Conservation (phyloP, 2,113 vertebrate species). For the Columba janthina region DNA sequence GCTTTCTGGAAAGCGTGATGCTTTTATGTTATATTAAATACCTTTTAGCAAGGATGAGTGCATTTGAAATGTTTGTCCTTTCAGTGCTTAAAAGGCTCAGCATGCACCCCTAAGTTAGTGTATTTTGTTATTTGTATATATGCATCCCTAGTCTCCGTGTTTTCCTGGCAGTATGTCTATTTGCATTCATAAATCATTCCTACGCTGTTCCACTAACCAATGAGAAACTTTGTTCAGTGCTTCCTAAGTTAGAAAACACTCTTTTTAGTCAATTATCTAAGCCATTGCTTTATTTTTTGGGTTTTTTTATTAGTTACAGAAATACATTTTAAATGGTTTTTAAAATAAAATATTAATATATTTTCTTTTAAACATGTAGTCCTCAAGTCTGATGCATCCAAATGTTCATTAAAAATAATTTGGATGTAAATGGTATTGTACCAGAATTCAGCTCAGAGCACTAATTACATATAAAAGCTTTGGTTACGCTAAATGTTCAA, state of each 20-base stretch:
- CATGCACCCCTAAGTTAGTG: neutral
- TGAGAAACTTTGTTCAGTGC: neutral
- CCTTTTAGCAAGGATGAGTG: constrained; percentile 1
- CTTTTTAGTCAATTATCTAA: constrained; percentile 12
- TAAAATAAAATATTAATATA: constrained; percentile 65
- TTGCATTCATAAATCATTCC: neutral
- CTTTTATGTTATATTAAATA: neutral
- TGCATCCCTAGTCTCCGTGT: neutral
- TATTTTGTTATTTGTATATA: neutral
- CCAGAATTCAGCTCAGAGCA: constrained; percentile 26
- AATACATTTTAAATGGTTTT: constrained; percentile 24
- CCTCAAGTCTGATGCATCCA: constrained; percentile 20
- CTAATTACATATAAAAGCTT: constrained; percentile 63
- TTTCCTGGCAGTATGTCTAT: neutral
- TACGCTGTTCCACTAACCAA: neutral
- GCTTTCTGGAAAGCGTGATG: constrained; percentile 12
- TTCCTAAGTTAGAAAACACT: neutral
- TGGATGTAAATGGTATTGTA: constrained; percentile 18
- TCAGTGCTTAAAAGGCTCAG: neutral
- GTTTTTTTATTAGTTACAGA: constrained; percentile 29
- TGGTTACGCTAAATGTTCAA: neutral
- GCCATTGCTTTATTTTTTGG: neutral
- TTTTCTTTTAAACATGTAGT: constrained; percentile 50
- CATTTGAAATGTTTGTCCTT: neutral
- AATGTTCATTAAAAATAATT: constrained; percentile 26